Evolutionary conservation across 1,140 invertebrate genomes (phyloP), one percentile per base, ranked within the genome.

Genomic region (Drosophila pruinosa): DNA sequence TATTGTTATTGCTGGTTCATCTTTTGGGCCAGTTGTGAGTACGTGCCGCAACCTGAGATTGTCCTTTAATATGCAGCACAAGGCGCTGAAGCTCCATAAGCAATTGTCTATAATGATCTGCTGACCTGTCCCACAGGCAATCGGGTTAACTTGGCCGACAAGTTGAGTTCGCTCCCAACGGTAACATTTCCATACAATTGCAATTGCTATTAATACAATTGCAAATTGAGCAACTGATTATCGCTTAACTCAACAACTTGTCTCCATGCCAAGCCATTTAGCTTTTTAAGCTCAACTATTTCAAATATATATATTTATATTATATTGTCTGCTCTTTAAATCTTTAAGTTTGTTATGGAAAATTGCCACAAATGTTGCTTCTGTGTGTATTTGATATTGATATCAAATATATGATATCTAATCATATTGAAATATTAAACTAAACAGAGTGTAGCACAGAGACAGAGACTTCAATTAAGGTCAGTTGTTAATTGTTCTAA

Each of bases 51-150:
- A 7, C 50, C 14, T 26, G n/a, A n/a, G n/a, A n/a, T 15, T 50
- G 26, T 15, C 43, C 43, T 48, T 67, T 67, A 65, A 65, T 65
- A 39, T 65, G 53, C 63, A 65, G 24, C 63, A 24, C 63, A 28
- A 22, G 52, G 21, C 62, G 39, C 31, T 45, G 43, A 19, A 5
- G 43, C 21, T 10, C 22, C 43, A 47, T 22, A 28, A 50, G 43
- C 58, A 58, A 58, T 58, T 48, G 53, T 31, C 63, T 43, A 50
- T 67, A 67, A 67, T 67, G 17, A 64, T 12, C 26, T 24, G 26
- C 12, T 52, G 50, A 52, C 17, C 43, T 53, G 12, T 43, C 15
- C 39, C 41, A 65, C 31, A 47, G 53, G 26, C 62, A 47, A 26
- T 57, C 10, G 14, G 21, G 14, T 57, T 65, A 64, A 36, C 50